Base-by-base conservation (phyloP, 2,113 vertebrate genomes). In the Nyctibius bracteatus region DNA sequence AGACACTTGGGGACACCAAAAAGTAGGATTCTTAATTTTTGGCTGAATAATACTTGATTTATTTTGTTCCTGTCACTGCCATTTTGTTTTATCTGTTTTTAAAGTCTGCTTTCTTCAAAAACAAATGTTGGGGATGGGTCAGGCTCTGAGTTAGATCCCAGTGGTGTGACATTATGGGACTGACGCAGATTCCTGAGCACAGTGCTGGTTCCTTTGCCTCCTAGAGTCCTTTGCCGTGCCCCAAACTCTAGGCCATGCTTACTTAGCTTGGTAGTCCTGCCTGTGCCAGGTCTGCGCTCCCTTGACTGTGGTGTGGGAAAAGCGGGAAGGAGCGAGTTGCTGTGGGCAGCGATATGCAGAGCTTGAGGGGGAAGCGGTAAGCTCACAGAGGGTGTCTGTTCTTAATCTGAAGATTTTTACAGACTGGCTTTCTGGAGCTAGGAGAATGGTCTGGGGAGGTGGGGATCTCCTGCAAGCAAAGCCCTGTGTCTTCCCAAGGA, bases 181-280 rank as follows among this genome's bases (percentile, higher is more conserved):
- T 67, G 2, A 4, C 62, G 65, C 27, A 46, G 61, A 33, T 81
- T 59, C n/a, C 27, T 23, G 33, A 72, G 51, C 46, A 20, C 25
- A n/a, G 25, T 0, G 1, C 30, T 1, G 5, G 33, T n/a, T 55
- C 28, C 41, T 49, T 67, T 54, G 14, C 25, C 25, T 46, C 52
- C 52, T 63, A 28, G 46, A 54, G 72, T 72, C 54, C 27, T 58
- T 74, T 70, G 23, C 72, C 35, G 8, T 84, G 21, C 12, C 30
- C 20, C 16, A 18, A 10, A 4, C 31, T 55, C 51, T n/a, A 31
- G 14, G 20, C 30, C 8, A 2, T 43, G 23, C 46, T 52, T 39
- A 7, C 1, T 7, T 25, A 46, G 44, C 31, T 49, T 9, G 0
- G 2, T 25, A 20, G 49, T 44, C 23, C 57, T 82, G 70, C n/a